Evolutionary conservation across 2,113 vertebrate species (phyloP), one percentile per base, ranked within the genome.

Genomic region (Thryonomys swinderianus): DNA sequence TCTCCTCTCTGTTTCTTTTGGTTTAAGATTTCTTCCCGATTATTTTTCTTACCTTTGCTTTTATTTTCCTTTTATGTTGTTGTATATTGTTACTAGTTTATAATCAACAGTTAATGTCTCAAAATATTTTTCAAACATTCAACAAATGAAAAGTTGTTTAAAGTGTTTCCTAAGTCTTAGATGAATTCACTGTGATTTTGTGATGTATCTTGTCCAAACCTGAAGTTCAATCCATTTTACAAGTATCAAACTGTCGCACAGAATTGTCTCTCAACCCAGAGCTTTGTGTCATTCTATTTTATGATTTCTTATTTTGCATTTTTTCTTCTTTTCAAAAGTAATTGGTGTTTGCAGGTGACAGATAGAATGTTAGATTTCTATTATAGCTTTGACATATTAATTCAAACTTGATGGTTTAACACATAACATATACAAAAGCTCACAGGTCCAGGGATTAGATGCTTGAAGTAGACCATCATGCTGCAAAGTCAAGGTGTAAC

Each of bases 101-200:
- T 37, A 78, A 16, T 25, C 5, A 3, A 85, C 12, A 18, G 14
- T 59, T 67, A 94, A 34, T 13, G 8, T 83, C 37, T 40, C 21
- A 85, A 89, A 27, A 42, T 64, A 92, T 23, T 45, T 69, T 78
- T 84, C 27, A 89, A 87, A 9, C 86, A 83, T 83, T 91, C 40
- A 42, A 16, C 61, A 69, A 90, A n/a, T 42, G 40, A 90, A 40
- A 18, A 67, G 27, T 42, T 64, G 2, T 85, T 57, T 95, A 71
- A 57, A 30, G 51, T 37, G 64, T 17, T 13, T 61, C 14, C 48
- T 57, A 93, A 27, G 0, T 0, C 62, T 85, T 59, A 82, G 6
- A 91, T 53, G 16, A 59, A 88, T 27, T 34, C 6, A 7, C 17
- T 71, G 13, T 40, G 53, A 48, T 64, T 82, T 86, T 42, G 34